phyloP scores from a whole-genome alignment of 2,888 invertebrate species.

The Furcula furcula region DNA sequence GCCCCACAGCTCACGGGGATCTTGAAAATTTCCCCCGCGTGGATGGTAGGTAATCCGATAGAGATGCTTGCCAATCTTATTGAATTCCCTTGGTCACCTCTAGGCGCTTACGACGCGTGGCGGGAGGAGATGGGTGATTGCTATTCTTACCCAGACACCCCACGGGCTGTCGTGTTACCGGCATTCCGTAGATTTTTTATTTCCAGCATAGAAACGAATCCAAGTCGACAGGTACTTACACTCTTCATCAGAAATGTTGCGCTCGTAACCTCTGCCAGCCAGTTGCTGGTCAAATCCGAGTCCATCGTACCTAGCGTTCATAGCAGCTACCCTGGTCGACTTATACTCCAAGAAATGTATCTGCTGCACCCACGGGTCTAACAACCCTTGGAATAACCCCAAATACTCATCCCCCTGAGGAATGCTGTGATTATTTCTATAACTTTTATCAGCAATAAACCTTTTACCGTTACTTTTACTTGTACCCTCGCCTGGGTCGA shows the following conservation, averaged over 20 bases:
- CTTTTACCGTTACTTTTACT: not conserved
- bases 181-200: too few relatives aligned
- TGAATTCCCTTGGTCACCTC: too few relatives aligned
- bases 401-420: conserved; percentile 46
- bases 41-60: too few relatives aligned
- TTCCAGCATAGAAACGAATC: too few relatives aligned
- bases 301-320: conserved; percentile 38
- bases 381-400: conserved; percentile 43
- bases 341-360: conserved; percentile 48
- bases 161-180: too few relatives aligned
- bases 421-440: conserved; percentile 34
- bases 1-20: too few relatives aligned
- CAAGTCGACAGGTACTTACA: conserved; percentile 43
- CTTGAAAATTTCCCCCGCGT: too few relatives aligned
- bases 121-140: too few relatives aligned
- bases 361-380: conserved; percentile 15
- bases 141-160: too few relatives aligned
- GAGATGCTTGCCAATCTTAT: too few relatives aligned
- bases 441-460: conserved; percentile 12
- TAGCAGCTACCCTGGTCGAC: conserved; percentile 28
- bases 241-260: conserved; percentile 33
- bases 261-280: conserved; percentile 10
- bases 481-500: conserved; percentile 13
- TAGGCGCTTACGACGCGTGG: too few relatives aligned
- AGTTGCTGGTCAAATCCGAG: conserved; percentile 42